Base-by-base conservation (phyloP, 1,140 invertebrate genomes). In the Dreissena rostriformis region DNA sequence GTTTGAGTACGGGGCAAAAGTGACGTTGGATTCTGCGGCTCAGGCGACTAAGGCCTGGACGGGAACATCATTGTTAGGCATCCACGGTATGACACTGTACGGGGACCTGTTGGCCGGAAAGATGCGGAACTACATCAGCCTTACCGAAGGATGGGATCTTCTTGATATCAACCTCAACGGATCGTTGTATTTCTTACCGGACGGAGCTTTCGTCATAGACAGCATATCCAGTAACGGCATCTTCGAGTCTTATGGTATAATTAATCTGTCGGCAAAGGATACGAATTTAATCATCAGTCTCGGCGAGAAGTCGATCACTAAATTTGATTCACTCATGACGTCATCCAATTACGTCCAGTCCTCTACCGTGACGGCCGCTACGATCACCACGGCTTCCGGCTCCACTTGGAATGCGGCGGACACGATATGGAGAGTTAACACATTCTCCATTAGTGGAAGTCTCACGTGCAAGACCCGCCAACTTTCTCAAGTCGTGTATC, bases 1-100 rank as follows among this genome's bases (percentile, higher is more conserved):
- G n/a, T 82, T 89, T 11, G 80, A 75, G 55, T 71, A 76, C 57
- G 71, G 74, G 29, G 89, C 87, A 19, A 83, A 24, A 10, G 19
- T 90, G 5, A 83, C 78, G 15, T 79, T 90, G 22, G 89, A 90
- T 61, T 70, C 83, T 10, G 15, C 15, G 14, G 83, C 76, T 57
- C 89, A 88, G 57, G 55, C 12, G 6, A 66, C 55, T 7, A 75
- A 75, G 14, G 55, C 26, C 0, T 90, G 85, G 85, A 89, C 79
- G 7, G 85, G 83, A 12, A 57, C 72, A 19, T 90, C 89, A 1
- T 22, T 63, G 26, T 52, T 89, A 14, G 77, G 66, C 15, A 73
- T 88, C 14, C 84, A 87, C 67, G 72, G 71, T n/a, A 51, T 89
- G 15, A 78, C 75, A n/a, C 74, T 90, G 15, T 67, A 87, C 61